phyloP scores from a whole-genome alignment of 2,113 vertebrate species.

The Lota lota region DNA sequence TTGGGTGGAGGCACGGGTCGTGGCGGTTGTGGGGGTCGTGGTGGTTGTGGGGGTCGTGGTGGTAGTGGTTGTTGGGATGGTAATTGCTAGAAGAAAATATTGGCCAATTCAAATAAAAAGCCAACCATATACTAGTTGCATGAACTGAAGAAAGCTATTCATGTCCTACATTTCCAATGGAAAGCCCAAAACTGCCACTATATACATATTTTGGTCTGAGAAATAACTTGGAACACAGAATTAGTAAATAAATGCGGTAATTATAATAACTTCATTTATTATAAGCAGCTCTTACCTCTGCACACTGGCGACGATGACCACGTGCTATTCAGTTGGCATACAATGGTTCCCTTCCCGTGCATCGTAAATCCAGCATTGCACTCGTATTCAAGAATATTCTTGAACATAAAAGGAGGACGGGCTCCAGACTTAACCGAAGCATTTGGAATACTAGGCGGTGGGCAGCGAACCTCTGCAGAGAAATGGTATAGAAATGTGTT shows the following conservation, averaged over 20 bases:
- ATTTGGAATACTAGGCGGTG: rapidly evolving
- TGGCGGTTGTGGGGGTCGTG: not conserved
- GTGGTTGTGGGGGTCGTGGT: not conserved
- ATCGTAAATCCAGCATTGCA: slow-evolving; percentile 19
- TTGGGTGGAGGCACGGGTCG: too few relatives aligned
- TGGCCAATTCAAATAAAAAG: too few relatives aligned
- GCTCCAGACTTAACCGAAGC: rapidly evolving
- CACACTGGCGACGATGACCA: slow-evolving; percentile 56
- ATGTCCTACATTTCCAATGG: too few relatives aligned
- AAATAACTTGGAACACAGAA: not conserved
- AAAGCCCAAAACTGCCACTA: too few relatives aligned
- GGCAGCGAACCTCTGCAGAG: slow-evolving; percentile 31
- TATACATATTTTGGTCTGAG: too few relatives aligned
- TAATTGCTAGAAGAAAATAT: too few relatives aligned
- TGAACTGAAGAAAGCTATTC: too few relatives aligned
- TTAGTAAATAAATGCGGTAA: not conserved
- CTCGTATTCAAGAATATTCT: not conserved
- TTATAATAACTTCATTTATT: too few relatives aligned
- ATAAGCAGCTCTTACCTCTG: slow-evolving; percentile 37
- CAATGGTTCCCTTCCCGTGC: rapidly evolving
- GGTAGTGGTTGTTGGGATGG: not conserved
- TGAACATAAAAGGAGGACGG: slow-evolving; percentile 17
- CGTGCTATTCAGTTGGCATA: slow-evolving; percentile 14
- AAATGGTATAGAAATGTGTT: not conserved
- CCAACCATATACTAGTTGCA: too few relatives aligned